These are phyloP conservation scores for Columbina picui DNA, from an alignment of 2,113 vertebrate genomes.

Conservation along the genomic window DNA sequence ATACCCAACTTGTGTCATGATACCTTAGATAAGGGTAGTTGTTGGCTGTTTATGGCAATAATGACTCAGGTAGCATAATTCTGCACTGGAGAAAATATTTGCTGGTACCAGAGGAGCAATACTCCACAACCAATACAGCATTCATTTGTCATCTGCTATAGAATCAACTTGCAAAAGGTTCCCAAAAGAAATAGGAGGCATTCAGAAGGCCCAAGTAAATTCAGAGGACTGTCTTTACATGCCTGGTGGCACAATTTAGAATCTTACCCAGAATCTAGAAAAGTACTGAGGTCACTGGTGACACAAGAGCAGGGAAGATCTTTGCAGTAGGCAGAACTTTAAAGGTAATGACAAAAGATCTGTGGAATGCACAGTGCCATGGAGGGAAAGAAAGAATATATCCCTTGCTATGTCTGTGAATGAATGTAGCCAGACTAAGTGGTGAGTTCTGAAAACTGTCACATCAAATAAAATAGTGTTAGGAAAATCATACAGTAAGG, in stretches of 20 bases:
- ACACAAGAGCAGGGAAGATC: neutral
- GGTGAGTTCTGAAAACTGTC: neutral
- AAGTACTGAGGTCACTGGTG: neutral
- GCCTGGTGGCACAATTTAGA: neutral
- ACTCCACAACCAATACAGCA: neutral
- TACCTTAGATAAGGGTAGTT: neutral
- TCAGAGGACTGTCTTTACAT: neutral
- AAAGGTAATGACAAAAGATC: neutral
- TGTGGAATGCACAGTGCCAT: neutral
- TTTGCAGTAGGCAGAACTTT: neutral
- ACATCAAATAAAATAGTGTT: neutral
- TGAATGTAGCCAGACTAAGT: neutral
- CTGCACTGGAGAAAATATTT: neutral
- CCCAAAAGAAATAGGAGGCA: neutral
- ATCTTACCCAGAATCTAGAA: neutral
- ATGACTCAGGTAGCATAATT: neutral
- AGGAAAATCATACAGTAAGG: neutral
- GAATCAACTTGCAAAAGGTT: neutral
- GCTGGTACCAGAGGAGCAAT: neutral
- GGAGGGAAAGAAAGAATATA: neutral
- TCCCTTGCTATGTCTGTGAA: neutral
- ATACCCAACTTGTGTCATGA: rapidly evolving
- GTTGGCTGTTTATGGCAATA: neutral
- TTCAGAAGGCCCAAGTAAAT: neutral
- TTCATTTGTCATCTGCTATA: neutral